Conservation (phyloP, 2,888 invertebrate species). For the Isotomurus palustris region DNA sequence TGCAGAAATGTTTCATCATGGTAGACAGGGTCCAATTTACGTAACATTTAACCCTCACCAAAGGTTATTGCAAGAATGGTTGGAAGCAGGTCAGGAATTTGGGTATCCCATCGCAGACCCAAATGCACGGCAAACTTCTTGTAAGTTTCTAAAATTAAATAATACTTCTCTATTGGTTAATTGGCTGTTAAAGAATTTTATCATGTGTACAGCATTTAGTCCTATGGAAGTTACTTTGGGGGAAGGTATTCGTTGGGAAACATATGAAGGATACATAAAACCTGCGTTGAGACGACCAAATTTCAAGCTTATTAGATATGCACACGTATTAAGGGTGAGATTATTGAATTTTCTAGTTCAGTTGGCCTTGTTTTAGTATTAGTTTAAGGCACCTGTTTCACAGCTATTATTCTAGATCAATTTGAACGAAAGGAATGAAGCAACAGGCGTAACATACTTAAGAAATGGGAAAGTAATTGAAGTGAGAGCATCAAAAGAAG, state of each 20-base stretch:
- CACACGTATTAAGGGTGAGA: constrained; percentile 25
- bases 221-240: constrained; percentile 24
- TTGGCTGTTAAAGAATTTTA: background rate
- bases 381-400: background rate
- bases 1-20: constrained; percentile 21
- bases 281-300: constrained; percentile 19
- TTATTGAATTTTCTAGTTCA: too few relatives aligned
- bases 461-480: constrained; percentile 6
- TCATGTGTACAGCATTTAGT: constrained; percentile 11
- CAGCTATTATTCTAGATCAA: constrained; percentile 4
- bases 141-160: constrained; percentile 3
- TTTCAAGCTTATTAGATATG: constrained; percentile 18
- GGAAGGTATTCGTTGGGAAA: constrained; percentile 17
- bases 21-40: constrained; percentile 24
- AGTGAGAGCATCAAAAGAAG: constrained; percentile 14
- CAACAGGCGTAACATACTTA: constrained; percentile 19
- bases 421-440: constrained; percentile 11
- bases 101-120: constrained; percentile 17
- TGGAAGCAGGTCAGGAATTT: constrained; percentile 26
- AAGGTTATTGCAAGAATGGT: constrained; percentile 17
- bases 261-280: constrained; percentile 24
- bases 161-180: background rate
- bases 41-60: constrained; percentile 15
- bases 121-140: constrained; percentile 22
- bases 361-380: background rate